phyloP scores from a whole-genome alignment of 2,113 vertebrate species.

The Malurus elegans region DNA sequence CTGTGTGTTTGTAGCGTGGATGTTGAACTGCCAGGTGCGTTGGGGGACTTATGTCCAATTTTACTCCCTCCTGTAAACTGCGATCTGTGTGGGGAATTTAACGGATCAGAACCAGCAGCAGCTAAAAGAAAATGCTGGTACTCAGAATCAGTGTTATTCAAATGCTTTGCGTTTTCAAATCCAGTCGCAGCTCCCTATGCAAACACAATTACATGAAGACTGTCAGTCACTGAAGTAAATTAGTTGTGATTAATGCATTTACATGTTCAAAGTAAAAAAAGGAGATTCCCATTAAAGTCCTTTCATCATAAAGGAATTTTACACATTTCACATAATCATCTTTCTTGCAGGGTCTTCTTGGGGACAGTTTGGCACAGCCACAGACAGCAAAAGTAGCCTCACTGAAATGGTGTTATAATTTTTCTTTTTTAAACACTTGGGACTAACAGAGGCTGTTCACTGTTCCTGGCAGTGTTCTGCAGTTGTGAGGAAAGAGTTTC shows the following conservation, averaged over 20 bases:
- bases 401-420: background rate
- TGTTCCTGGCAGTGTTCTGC: background rate
- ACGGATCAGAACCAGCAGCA: background rate
- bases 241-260: background rate
- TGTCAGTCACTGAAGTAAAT: background rate
- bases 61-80: background rate
- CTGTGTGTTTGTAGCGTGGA: background rate
- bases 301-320: background rate
- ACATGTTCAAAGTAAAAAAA: background rate
- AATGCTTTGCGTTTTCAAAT: background rate
- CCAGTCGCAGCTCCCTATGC: background rate
- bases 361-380: background rate
- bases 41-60: fast-evolving
- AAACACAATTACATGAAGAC: background rate
- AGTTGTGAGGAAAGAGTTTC: background rate
- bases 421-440: background rate
- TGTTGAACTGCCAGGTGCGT: background rate
- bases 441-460: background rate
- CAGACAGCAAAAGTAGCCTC: background rate
- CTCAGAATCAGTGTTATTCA: background rate
- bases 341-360: background rate
- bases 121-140: background rate
- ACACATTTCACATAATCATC: background rate
- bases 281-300: background rate
- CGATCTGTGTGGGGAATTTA: background rate